phyloP scores from a whole-genome alignment of 2,888 invertebrate species.

The Mayetiola destructor region DNA sequence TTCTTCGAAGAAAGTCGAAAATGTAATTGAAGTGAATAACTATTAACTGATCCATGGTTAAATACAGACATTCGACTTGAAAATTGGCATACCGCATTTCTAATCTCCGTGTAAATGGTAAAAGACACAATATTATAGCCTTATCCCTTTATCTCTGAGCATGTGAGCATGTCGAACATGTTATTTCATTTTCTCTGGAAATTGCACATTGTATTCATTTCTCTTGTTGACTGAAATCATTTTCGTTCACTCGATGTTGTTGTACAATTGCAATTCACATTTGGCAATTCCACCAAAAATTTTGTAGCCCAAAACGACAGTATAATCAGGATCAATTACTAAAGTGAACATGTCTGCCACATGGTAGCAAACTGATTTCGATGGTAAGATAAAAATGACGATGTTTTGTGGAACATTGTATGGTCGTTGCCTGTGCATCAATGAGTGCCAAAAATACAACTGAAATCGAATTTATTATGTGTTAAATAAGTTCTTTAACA shows the following conservation, averaged over 20 bases:
- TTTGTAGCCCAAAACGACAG: slow-evolving; percentile 8
- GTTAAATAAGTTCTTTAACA: slow-evolving; percentile 12
- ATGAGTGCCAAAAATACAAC: neutral
- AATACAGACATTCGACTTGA: neutral
- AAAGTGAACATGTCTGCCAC: slow-evolving; percentile 11
- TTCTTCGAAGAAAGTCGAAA: neutral
- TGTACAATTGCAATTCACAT: too few species aligned
- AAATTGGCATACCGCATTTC: neutral
- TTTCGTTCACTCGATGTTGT: too few species aligned
- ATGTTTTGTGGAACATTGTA: too few species aligned
- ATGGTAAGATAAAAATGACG: too few species aligned
- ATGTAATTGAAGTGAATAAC: slow-evolving; percentile 6
- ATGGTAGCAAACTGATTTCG: slow-evolving; percentile 8
- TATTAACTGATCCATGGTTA: neutral
- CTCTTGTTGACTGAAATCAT: too few species aligned
- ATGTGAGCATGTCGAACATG: slow-evolving; percentile 1
- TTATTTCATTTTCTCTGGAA: too few species aligned
- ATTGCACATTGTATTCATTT: too few species aligned
- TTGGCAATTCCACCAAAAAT: too few species aligned
- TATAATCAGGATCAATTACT: slow-evolving; percentile 13
- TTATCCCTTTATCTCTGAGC: too few species aligned
- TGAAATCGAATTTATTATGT: slow-evolving; percentile 10
- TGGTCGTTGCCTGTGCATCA: neutral
- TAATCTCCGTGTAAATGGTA: neutral
- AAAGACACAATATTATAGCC: too few species aligned